Percentiles rank a stretch among this genome's conserved stretches.
Evolutionary conservation across 2,113 vertebrate species (phyloP).

Genomic region (Brachirus orientalis): DNA sequence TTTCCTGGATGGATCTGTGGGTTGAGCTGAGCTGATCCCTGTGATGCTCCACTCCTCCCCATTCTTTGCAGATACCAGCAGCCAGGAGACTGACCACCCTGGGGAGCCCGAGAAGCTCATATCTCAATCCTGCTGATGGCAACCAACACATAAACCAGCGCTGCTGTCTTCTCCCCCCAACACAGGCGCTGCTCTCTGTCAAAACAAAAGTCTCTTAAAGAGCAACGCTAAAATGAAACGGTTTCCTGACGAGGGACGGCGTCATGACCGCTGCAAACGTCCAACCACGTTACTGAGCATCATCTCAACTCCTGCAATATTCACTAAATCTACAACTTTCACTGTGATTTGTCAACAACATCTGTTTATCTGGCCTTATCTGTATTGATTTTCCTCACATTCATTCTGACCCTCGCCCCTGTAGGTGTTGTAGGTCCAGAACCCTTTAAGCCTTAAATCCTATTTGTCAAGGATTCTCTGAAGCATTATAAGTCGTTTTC

Average conservation of each 20-base stretch:
- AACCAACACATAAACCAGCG: conserved; percentile 22
- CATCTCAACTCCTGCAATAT: too few species aligned
- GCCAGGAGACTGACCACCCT: conserved; percentile 55
- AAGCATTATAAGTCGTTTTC: conserved; percentile 77
- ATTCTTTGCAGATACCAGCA: conserved; percentile 58
- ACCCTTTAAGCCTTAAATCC: conserved; percentile 82
- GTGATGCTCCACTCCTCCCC: conserved; percentile 55
- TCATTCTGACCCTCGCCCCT: conserved; percentile 75
- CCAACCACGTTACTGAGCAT: not conserved
- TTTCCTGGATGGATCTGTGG: conserved; percentile 73
- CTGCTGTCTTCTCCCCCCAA: conserved; percentile 8
- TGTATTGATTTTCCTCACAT: conserved; percentile 70
- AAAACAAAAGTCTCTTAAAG: conserved; percentile 32
- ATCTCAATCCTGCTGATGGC: conserved; percentile 56
- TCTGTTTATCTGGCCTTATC: conserved; percentile 46
- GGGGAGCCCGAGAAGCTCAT: conserved; percentile 45
- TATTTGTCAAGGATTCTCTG: conserved; percentile 81
- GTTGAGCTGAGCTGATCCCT: conserved; percentile 61
- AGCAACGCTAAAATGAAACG: conserved; percentile 6
- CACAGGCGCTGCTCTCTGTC: conserved; percentile 30
- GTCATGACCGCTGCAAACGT: not conserved
- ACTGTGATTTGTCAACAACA: too few species aligned
- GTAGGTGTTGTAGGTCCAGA: conserved; percentile 78
- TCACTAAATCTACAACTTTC: not conserved
- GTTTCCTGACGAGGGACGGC: not conserved